Base-by-base conservation (phyloP, 2,113 vertebrate species). In the Urocitellus parryii region DNA sequence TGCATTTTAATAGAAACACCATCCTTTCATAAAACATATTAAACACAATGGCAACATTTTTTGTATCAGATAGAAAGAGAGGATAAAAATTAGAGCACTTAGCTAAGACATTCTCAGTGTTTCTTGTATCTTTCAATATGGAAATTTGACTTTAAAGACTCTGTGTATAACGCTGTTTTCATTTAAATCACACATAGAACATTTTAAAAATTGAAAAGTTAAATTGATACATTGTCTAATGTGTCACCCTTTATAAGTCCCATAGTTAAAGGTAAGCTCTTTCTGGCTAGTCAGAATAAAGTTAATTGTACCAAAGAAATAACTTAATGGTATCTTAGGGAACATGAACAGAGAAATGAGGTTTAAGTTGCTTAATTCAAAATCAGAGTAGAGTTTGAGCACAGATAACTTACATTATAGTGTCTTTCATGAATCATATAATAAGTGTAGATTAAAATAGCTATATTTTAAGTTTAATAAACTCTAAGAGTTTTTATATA, bases 1-100 rank as follows among this genome's bases (percentile, higher is more conserved):
- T 84, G 45, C 18, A 93, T 93, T 95, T 84, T 84, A 88, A 96
- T 79, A 88, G 63, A 73, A 68, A 86, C 74, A 42, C 14, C 10
- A 88, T 77, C 8, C 39, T 18, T 90, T 61, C 56, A 72, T 81
- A 83, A 95, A 87, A 82, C 25, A 90, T 84, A 88, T 27, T 80
- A 88, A 78, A 4, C 16, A 17, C 8, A 37, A 20, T 73, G 27
- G 6, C 42, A 45, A 56, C 68, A 74, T n/a, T 29, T 70, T 90
- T 67, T 24, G 5, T 27, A 83, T n/a, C 24, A 76, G 77, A n/a
- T 45, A 45, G 45, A 45, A 45, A 45, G 9, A 45, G 7, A 45
- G 45, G 45, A 34, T n/a, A 90, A 89, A 95, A 70, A 89, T 63
- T 63, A 90, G 14, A 10, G 11, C 20, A 83, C 45, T 65, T n/a